Conservation (phyloP, 2,888 invertebrate species). For the Hydropsyche betteni region DNA sequence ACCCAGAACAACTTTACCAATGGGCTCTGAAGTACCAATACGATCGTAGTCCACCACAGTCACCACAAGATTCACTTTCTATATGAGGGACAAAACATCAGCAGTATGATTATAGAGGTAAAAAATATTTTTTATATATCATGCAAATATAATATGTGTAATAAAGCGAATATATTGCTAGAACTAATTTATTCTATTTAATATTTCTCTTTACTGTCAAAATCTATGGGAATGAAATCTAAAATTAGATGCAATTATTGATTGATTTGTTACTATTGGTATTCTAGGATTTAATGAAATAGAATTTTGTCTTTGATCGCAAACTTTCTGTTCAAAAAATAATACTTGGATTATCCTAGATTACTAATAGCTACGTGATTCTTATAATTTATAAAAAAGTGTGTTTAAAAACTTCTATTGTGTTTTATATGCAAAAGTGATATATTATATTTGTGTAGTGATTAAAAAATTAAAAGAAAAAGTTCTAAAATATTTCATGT, state of each 20-base stretch:
- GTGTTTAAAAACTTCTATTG: too few relatives aligned
- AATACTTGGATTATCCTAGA: too few relatives aligned
- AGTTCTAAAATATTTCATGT: too few relatives aligned
- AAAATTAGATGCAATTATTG: background rate
- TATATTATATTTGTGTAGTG: too few relatives aligned
- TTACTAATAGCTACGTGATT: too few relatives aligned
- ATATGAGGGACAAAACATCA: slow-evolving; percentile 55
- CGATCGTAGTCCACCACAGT: slow-evolving; percentile 99
- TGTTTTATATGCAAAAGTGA: too few relatives aligned
- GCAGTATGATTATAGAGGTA: slow-evolving; percentile 55
- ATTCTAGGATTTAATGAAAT: too few relatives aligned
- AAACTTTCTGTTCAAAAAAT: too few relatives aligned
- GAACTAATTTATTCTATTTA: slow-evolving; percentile 5
- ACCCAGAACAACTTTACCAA: slow-evolving; percentile 96
- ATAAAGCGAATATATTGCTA: slow-evolving; percentile 39
- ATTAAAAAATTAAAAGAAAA: too few relatives aligned
- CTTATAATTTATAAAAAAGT: too few relatives aligned
- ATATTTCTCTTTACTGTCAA: background rate
- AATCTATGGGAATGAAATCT: background rate
- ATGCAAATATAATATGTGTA: slow-evolving; percentile 50
- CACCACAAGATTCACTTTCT: slow-evolving; percentile 99
- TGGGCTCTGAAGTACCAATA: slow-evolving; percentile 99
- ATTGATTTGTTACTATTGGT: too few relatives aligned
- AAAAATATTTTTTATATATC: slow-evolving; percentile 53
- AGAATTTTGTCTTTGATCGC: too few relatives aligned